Conservation (phyloP, 2,888 invertebrate genomes). For the Orthosia cruda region DNA sequence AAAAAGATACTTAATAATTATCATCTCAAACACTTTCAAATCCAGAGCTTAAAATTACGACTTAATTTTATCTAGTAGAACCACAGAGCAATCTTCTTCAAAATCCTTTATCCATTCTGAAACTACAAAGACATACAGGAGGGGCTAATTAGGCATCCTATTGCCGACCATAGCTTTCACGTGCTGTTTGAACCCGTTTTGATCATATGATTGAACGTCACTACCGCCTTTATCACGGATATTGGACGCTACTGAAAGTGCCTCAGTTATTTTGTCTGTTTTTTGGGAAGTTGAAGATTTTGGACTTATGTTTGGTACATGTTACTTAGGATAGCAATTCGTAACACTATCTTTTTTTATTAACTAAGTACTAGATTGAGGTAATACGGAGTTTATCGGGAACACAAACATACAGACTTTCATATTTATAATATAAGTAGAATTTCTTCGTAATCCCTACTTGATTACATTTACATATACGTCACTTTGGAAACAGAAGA, state of each 20-base stretch:
- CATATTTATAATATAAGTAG: no score
- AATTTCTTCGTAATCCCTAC: no score
- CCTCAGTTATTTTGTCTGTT: background rate
- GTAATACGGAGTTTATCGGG: no score
- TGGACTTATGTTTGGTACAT: background rate
- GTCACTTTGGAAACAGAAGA: no score
- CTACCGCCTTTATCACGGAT: slow-evolving; percentile 2
- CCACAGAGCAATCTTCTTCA: background rate
- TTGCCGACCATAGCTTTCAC: slow-evolving; percentile 48
- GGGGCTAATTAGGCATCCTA: slow-evolving; percentile 56
- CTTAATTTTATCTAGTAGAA: background rate
- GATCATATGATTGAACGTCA: slow-evolving; percentile 64
- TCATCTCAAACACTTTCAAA: no score
- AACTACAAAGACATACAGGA: slow-evolving; percentile 14
- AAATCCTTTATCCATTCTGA: background rate
- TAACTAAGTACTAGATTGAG: no score
- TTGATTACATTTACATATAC: no score
- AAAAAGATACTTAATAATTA: no score
- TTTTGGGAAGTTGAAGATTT: background rate
- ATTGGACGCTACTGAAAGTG: slow-evolving; percentile 32
- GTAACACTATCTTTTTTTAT: no score
- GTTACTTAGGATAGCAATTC: no score
- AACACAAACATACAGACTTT: no score
- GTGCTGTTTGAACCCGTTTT: slow-evolving; percentile 67
- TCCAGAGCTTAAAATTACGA: background rate